phyloP scores from a whole-genome alignment of 2,797 vertebrate genomes.

The Propithecus deckenii region DNA sequence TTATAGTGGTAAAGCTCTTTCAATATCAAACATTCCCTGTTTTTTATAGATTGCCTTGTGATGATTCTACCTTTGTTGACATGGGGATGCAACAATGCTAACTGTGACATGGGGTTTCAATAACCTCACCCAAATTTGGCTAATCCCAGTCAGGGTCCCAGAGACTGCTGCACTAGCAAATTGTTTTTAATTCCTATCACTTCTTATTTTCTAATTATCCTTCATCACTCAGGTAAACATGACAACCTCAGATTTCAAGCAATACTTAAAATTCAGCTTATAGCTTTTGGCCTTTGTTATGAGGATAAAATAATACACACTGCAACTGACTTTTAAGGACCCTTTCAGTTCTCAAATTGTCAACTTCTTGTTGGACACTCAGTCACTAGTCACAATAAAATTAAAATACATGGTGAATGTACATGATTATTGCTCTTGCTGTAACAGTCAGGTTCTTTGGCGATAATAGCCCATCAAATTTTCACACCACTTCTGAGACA shows the following conservation, averaged over 20 bases:
- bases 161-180: accelerated
- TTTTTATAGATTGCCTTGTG: neutral
- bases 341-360: neutral
- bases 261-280: slow-evolving; percentile 11
- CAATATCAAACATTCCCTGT: neutral
- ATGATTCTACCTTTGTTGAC: neutral
- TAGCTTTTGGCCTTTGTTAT: neutral
- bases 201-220: neutral
- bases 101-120: neutral
- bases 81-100: neutral
- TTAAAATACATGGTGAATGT: neutral
- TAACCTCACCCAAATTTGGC: neutral
- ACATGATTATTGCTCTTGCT: neutral
- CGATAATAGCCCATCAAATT: neutral
- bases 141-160: neutral
- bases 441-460: neutral
- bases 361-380: neutral
- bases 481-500: neutral
- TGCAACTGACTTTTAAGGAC: neutral
- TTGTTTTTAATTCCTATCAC: neutral
- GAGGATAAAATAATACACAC: neutral
- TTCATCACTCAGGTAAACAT: neutral
- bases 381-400: neutral
- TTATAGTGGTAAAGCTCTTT: neutral
- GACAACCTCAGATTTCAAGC: neutral